Evolutionary conservation across 2,113 vertebrate species (phyloP).

Genomic region (Geococcyx californianus): DNA sequence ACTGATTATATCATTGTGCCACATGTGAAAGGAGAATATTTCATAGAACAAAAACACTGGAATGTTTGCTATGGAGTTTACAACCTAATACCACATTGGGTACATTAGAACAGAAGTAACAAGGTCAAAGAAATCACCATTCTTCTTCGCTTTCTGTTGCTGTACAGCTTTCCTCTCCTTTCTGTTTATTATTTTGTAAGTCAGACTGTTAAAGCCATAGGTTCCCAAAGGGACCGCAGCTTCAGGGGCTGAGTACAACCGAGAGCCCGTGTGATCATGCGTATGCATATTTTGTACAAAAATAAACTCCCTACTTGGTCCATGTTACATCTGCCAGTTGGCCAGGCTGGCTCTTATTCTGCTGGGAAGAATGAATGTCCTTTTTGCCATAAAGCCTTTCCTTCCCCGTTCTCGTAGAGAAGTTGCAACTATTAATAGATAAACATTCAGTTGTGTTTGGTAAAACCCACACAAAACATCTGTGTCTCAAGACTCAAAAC

Average conservation of each 20-base stretch:
- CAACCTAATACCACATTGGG: not conserved
- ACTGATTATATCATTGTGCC: not conserved
- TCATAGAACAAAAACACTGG: not conserved
- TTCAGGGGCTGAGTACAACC: not conserved
- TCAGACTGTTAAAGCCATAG: not conserved
- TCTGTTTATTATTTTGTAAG: not conserved
- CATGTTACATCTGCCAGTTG: not conserved
- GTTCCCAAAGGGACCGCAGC: not conserved
- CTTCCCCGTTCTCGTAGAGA: not conserved
- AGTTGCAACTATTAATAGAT: not conserved
- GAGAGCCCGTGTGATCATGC: not conserved
- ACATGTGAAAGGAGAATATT: not conserved
- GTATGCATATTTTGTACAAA: not conserved
- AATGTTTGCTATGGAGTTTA: not conserved
- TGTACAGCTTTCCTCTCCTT: not conserved
- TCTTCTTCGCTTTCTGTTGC: not conserved
- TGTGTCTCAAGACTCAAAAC: slow-evolving; percentile 46
- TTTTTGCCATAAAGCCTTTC: not conserved
- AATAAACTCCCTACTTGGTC: not conserved
- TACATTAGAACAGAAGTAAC: not conserved
- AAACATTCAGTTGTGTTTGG: not conserved
- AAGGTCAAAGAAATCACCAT: not conserved
- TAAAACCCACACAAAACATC: not conserved
- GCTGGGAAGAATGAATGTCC: not conserved
- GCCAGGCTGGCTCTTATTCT: not conserved